Base-by-base conservation (phyloP, 2,888 invertebrate genomes). In the Horisme vitalbata region DNA sequence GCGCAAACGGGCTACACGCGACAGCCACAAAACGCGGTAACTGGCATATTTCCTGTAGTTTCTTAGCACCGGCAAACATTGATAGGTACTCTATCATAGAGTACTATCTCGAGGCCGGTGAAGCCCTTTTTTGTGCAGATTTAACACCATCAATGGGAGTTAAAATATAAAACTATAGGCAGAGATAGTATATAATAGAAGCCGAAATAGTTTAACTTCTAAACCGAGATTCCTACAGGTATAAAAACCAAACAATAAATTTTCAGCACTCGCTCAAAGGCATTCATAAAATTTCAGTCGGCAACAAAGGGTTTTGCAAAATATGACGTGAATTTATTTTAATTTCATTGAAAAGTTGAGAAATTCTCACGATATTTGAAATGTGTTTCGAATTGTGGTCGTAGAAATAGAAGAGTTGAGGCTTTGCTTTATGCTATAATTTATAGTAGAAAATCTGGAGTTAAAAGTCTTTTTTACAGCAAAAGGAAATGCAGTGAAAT, bases 211-310 rank as follows among this genome's bases (percentile, higher is more conserved):
- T 28, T 14, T n/a, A 8, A 28, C 13, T 8, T 13, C 8, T 28
- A n/a, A 26, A 26, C 10, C 11, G 4, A 15, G 12, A 32, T 45
- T 14, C 12, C 13, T 21, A 48, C 38, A 41, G 39, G 44, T 26
- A 41, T 36, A 37, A 41, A 38, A 46, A 23, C 23, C 24, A 24
- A 57, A 31, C 26, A 20, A 50, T 45, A 45, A 45, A 47, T 38
- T 34, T 32, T 37, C 32, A 48, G 35, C 30, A 41, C 27, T 43
- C 27, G 26, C 47, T 38, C 56, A 57, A 55, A 50, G 44, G 52
- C 52, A 48, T 57, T 55, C 45, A 39, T 50, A 37, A 44, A 47
- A 48, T 57, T 45, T 57, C 46, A 44, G 49, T 41, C 34, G 26
- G 50, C 45, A 12, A 34, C 44, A 39, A 48, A 38, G 34, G n/a